A percentile compares a stretch with the other conserved stretches of the same genome.
Conservation (phyloP, 2,113 vertebrate genomes). For the Pterocles orientalis region DNA sequence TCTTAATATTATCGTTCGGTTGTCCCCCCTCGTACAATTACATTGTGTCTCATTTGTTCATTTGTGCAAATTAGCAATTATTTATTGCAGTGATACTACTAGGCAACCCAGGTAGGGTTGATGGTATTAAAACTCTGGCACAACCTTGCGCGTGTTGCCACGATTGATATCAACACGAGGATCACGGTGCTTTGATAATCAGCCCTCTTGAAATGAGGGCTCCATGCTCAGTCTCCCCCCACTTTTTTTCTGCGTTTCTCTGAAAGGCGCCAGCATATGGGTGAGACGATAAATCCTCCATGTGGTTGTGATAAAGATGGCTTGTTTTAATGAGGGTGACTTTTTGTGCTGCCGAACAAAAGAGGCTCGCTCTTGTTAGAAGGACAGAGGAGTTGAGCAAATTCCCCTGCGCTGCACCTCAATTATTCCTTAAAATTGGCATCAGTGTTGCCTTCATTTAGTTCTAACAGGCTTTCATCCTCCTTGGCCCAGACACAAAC, state of each 20-base stretch:
- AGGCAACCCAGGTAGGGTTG: conserved; percentile 43
- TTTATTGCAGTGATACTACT: conserved; percentile 28
- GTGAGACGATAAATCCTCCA: not conserved
- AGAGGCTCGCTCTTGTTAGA: not conserved
- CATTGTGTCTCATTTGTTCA: conserved; percentile 57
- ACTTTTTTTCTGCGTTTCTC: not conserved
- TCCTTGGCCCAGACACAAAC: conserved; percentile 42
- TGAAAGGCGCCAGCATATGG: not conserved
- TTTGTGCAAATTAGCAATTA: conserved; percentile 74
- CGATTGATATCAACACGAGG: not conserved
- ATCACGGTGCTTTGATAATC: not conserved
- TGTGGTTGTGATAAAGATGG: not conserved
- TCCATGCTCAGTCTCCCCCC: not conserved
- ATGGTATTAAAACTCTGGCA: not conserved
- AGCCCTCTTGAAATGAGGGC: not conserved
- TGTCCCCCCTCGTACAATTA: conserved; percentile 56
- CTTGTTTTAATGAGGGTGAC: conserved; percentile 17
- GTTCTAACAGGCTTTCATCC: conserved; percentile 46
- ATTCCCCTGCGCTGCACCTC: conserved; percentile 33
- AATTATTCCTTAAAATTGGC: conserved; percentile 42
- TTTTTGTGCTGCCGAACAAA: conserved; percentile 22
- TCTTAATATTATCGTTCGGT: conserved; percentile 56
- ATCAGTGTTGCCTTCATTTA: not conserved
- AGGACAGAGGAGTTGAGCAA: conserved; percentile 33
- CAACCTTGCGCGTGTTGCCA: not conserved